phyloP scores from a whole-genome alignment of 53 echinoderm and acorn worm genomes.

The Paelopatides confundens region DNA sequence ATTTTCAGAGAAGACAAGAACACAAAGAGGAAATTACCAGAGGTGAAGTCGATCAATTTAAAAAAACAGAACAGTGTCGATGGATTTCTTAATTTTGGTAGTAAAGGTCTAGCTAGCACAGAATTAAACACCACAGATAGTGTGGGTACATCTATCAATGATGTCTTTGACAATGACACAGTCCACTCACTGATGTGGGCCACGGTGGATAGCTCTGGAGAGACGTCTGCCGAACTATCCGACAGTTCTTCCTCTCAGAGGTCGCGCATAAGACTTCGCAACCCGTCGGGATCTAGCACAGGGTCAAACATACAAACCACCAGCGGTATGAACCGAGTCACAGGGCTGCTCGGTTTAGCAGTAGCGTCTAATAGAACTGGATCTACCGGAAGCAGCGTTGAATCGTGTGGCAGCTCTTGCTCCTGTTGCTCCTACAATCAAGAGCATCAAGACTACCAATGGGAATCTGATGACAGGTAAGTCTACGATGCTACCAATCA shows the following conservation, averaged over 20 bases:
- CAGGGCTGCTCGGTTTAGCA: constrained; percentile 78
- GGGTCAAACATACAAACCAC: constrained; percentile 54
- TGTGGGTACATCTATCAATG: constrained; percentile 59
- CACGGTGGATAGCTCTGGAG: constrained; percentile 22
- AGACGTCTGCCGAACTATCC: background rate
- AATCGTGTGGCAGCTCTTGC: constrained; percentile 68
- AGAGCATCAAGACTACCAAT: constrained; percentile 80
- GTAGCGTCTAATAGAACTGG: constrained; percentile 36
- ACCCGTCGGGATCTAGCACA: constrained; percentile 38
- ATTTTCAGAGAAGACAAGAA: constrained; percentile 42
- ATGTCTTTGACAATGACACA: constrained; percentile 44
- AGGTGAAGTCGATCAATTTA: background rate
- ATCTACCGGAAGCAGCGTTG: constrained; percentile 56
- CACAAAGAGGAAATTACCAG: constrained; percentile 3
- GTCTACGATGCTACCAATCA: background rate
- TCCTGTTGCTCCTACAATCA: constrained; percentile 73
- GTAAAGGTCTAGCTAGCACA: constrained; percentile 87
- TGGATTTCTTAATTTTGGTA: constrained; percentile 75
- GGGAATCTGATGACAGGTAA: constrained; percentile 99
- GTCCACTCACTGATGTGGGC: constrained; percentile 45
- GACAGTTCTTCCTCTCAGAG: constrained; percentile 18
- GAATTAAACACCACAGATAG: constrained; percentile 74
- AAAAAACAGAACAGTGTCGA: background rate
- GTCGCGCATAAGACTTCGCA: constrained; percentile 16
- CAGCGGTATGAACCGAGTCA: constrained; percentile 85